Evolutionary conservation across 2,888 invertebrate genomes (phyloP), one percentile per base, ranked within the genome.

Genomic region (Heliothis peltigera): DNA sequence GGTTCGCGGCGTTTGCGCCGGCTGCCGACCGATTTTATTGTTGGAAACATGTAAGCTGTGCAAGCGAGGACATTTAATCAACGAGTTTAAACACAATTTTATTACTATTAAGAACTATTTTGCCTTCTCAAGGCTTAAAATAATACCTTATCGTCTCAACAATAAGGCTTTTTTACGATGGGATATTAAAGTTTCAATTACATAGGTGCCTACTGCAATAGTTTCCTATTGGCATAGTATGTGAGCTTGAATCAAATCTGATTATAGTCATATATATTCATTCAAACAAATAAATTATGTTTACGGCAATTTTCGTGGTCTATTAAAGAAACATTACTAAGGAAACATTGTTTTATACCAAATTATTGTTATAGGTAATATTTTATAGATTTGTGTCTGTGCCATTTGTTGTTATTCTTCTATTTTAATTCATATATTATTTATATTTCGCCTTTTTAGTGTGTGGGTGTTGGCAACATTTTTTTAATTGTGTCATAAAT

Each of bases 381-480:
- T 39, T 75, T 48, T 69, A 57, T 79, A 28, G 43, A 75, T 72
- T 67, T 59, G 35, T 72, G 43, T 71, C 68, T 73, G 84, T 83
- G 83, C 83, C 82, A 82, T 82, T 79, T 68, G 58, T 76, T 72
- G 54, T 79, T 70, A 56, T 74, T 65, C 5, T 55, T 59, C 46
- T 63, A 39, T 39, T 39, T n/a, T 39, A n/a, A 39, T n/a, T 39
- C 15, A n/a, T n/a, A 15, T 39, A 39, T 39, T 39, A 39, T 39
- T 39, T 39, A 35, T 39, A 39, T n/a, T n/a, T n/a, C n/a, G 39
- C 39, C n/a, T 39, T 39, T 46, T 46, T 19, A 59, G 17, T 47
- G 17, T 47, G 15, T 52, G 32, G 32, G 15, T 52, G 19, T 46
- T 47, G 35, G 35, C 51, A 42, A 46, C 8, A 15, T 42, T 19